Base-by-base conservation (phyloP, 2,113 vertebrate genomes). In the Misgurnus anguillicaudatus region DNA sequence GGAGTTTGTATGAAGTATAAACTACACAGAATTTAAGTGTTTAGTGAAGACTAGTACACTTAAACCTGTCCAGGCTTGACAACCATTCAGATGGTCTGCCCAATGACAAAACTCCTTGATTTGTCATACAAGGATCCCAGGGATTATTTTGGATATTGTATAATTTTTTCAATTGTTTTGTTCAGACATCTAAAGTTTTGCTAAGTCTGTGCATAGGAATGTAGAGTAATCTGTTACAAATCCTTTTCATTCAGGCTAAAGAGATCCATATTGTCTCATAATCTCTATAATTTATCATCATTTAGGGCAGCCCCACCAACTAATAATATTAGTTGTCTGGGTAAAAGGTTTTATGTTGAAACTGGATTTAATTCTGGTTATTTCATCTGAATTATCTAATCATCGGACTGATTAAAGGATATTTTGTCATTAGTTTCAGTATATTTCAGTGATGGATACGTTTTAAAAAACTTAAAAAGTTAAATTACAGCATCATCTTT, bases 41-140 rank as follows among this genome's bases (percentile, higher is more conserved):
- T 31, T 31, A 31, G 24, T 31, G 1, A 31, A 31, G 24, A 31
- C 24, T 31, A 31, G 24, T 31, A 31, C 24, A 31, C 68, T 71
- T 4, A 41, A 57, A 57, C 68, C 68, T 60, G 70, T 39, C 53
- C 53, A 16, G 70, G 38, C 70, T 42, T 72, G 70, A 58, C 19
- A 6, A 0, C 13, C 42, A 2, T 48, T 31, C 1, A 39, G n/a
- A 17, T 4, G 2, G 7, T 48, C 65, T 9, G 6, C 36, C 53
- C 24, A 70, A 19, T 42, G 2, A 9, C 39, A 58, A 73, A 36
- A 58, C 38, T 58, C 70, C 16, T 57, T 14, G 7, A 57, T 57
- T 6, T 57, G n/a, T 57, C 6, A 57, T 57, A 19, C 6, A 13
- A 51, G 48, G 6, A 57, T 57, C 17, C 53, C 38, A 21, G 3